Base-by-base conservation (phyloP, 2,113 vertebrate species). In the Oenanthe melanoleuca region DNA sequence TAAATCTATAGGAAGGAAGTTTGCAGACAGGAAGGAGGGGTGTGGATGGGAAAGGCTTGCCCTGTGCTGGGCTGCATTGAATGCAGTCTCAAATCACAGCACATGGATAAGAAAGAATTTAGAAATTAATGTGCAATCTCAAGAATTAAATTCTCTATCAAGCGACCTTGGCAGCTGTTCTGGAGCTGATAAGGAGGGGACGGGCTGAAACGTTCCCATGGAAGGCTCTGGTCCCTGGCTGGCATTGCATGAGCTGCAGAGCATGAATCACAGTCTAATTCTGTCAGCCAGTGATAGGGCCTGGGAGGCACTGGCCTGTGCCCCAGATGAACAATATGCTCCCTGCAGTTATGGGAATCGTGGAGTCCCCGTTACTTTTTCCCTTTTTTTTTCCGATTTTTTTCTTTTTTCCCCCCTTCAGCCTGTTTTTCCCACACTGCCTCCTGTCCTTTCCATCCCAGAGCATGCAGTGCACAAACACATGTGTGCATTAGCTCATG, bases 251-350 rank as follows among this genome's bases (percentile, higher is more conserved):
- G 53, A 97, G 95, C 97, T 98, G 90, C 96, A 97, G 96, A 98
- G 96, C 97, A 97, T 98, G 98, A 98, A 98, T 98, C 98, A 98
- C 97, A 98, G 78, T 97, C 98, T 98, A 97, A 98, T 98, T 98
- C 96, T 98, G 97, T 97, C 97, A 94, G 75, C 89, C 94, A 92
- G 97, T 66, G 97, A 97, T 97, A 98, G 96, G 97, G 97, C 96
- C 96, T 95, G 97, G 57, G 91, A 97, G 96, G 94, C 84, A 56
- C 92, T 95, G 95, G 97, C 93, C 96, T 93, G 18, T 81, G 85
- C 38, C 13, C 91, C 82, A 82, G 71, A 82, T 42, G 87, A 96
- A 96, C 97, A 97, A 81, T 95, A 87, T 92, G 93, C 94, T 97
- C 94, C 74, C 86, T 94, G 89, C 91, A 97, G 92, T 96, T 98